A percentile compares a stretch with the other conserved stretches of the same genome.
Evolutionary conservation across 2,113 vertebrate genomes (phyloP).

Genomic region (Odocoileus hemionus): DNA sequence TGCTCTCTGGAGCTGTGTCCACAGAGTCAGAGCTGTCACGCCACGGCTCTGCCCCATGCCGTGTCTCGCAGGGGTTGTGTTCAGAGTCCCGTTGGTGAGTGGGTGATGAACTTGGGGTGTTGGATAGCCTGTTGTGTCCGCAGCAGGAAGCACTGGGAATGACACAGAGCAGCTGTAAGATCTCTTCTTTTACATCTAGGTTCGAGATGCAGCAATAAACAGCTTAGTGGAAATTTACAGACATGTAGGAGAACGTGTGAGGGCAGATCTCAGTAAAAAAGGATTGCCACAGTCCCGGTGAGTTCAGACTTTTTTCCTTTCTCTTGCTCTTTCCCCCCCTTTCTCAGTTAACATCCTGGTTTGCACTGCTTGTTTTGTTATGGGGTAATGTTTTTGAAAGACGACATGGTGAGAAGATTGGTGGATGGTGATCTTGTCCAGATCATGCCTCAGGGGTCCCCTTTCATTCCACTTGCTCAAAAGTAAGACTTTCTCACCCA

Average conservation of each 20-base stretch:
- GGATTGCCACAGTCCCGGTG: conserved; percentile 97
- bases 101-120: neutral
- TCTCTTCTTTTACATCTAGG: conserved; percentile 81
- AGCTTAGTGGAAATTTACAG: conserved; percentile 98
- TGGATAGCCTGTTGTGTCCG: neutral
- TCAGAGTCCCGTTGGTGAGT: neutral
- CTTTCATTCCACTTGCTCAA: neutral
- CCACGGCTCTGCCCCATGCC: neutral
- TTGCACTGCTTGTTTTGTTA: neutral
- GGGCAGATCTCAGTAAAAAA: conserved; percentile 98
- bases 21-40: neutral
- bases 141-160: conserved; percentile 12
- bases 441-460: neutral
- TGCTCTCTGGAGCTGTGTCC: neutral
- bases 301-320: conserved; percentile 49
- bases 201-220: conserved; percentile 96
- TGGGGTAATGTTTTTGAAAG: neutral
- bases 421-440: neutral
- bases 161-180: conserved; percentile 46
- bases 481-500: neutral
- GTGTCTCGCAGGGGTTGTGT: neutral
- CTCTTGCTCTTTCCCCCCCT: neutral
- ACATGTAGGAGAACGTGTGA: conserved; percentile 97
- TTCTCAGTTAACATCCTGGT: neutral
- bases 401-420: neutral